phyloP scores from a whole-genome alignment of 1,140 invertebrate genomes.

The Plutomurus gul region DNA sequence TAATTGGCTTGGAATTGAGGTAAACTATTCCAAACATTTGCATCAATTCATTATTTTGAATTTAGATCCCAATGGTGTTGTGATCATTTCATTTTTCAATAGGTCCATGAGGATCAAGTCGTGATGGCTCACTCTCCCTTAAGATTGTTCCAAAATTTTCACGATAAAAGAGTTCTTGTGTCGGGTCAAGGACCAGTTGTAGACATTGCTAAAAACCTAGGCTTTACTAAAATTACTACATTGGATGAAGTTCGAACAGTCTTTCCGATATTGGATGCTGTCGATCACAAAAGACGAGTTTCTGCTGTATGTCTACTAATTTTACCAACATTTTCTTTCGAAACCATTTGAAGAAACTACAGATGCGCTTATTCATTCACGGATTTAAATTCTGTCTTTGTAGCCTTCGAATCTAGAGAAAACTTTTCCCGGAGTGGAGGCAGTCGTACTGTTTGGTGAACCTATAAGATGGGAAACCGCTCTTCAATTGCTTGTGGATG shows the following conservation, averaged over 20 bases:
- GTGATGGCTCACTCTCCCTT: slow-evolving; percentile 74
- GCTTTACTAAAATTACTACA: slow-evolving; percentile 68
- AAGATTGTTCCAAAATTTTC: slow-evolving; percentile 67
- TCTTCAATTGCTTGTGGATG: slow-evolving; percentile 64
- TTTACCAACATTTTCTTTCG: not conserved
- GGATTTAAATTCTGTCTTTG: slow-evolving; percentile 51
- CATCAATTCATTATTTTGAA: not conserved
- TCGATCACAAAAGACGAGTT: slow-evolving; percentile 67
- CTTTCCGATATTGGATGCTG: slow-evolving; percentile 71
- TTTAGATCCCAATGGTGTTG: not conserved
- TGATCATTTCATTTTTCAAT: slow-evolving; percentile 45
- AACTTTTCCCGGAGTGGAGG: slow-evolving; percentile 63
- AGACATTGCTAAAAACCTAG: slow-evolving; percentile 70
- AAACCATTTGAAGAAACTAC: too few relatives aligned
- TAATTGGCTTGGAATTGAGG: slow-evolving; percentile 67
- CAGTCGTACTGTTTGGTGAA: slow-evolving; percentile 68
- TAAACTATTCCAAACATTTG: slow-evolving; percentile 54
- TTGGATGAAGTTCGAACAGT: slow-evolving; percentile 67
- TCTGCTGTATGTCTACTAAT: slow-evolving; percentile 56
- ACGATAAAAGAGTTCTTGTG: slow-evolving; percentile 69
- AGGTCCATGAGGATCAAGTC: slow-evolving; percentile 69
- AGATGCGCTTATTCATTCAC: not conserved
- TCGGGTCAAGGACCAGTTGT: slow-evolving; percentile 71
- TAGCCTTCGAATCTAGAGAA: slow-evolving; percentile 62
- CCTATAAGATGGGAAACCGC: slow-evolving; percentile 69